A percentile compares a stretch with the other conserved stretches of the same genome.
Conservation (phyloP, 2,888 invertebrate genomes). For the Laothoe populi region DNA sequence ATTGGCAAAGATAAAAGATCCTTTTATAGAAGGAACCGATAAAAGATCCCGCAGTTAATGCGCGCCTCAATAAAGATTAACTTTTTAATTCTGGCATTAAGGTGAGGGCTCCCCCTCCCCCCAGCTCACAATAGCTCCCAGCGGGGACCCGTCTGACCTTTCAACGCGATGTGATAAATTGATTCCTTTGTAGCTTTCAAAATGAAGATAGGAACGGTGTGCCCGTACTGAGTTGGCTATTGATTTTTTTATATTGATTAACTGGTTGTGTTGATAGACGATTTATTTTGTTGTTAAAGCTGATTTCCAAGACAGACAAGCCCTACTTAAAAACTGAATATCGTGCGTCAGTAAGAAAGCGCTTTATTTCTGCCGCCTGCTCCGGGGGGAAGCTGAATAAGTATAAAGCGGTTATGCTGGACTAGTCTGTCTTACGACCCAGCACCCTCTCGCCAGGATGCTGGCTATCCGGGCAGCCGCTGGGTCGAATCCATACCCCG, state of each 20-base stretch:
- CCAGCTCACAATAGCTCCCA: constrained; percentile 26
- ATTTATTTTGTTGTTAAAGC: background rate
- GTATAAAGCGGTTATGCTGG: too few species aligned
- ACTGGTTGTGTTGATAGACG: background rate
- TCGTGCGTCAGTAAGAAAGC: too few species aligned
- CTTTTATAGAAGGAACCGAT: constrained; percentile 27
- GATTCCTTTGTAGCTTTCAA: constrained; percentile 49
- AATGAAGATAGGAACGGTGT: constrained; percentile 23
- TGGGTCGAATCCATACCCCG: too few species aligned
- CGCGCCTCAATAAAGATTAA: constrained; percentile 42
- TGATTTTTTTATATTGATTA: constrained; percentile 22
- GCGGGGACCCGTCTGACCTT: constrained; percentile 48
- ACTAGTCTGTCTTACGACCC: too few species aligned
- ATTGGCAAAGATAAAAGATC: constrained; percentile 28
- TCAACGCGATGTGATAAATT: constrained; percentile 64
- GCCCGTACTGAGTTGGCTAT: constrained; percentile 15
- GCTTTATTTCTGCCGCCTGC: too few species aligned
- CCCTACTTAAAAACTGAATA: too few species aligned
- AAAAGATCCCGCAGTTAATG: constrained; percentile 31
- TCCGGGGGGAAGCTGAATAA: too few species aligned
- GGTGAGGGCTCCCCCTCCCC: constrained; percentile 39
- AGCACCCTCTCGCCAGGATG: too few species aligned
- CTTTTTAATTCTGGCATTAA: constrained; percentile 45
- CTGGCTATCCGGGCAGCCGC: too few species aligned
- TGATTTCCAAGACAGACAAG: too few species aligned